Evolutionary conservation across 1,140 invertebrate genomes (phyloP), one percentile per base, ranked within the genome.

Genomic region (Apis cerana): DNA sequence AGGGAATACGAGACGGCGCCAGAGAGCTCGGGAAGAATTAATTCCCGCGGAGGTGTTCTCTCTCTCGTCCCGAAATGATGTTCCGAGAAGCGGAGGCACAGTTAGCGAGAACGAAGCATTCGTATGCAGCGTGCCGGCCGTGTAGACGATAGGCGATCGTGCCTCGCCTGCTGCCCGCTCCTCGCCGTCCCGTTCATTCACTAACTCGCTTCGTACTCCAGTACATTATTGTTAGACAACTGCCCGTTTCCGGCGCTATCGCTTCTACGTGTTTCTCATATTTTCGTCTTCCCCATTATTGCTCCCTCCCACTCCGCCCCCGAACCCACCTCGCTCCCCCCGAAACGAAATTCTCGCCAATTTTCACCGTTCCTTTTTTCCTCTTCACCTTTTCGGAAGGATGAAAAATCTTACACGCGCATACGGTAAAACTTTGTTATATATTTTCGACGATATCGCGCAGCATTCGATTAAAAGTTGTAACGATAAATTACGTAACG

Each of bases 221-320:
- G 89, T 91, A 92, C 90, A 92, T 92, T 93, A 93, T 93, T 93
- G 92, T 93, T 90, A 90, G 90, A 92, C 91, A 93, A 92, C 91
- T 92, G 90, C 86, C 87, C 91, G 88, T 90, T 93, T 93, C 92
- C 92, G 92, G 92, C 89, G 88, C 91, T 92, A 92, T 91, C 90
- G 86, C 88, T 84, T 90, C 89, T 91, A 92, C 91, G 91, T 92
- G 90, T 91, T 91, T 91, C 86, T 90, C 91, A 92, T 92, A 93
- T 91, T 91, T 93, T 92, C 87, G 69, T 61, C 58, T 70, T 27
- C 56, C 43, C 68, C 75, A 79, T 77, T 85, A 83, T 67, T 43
- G 0, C 33, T 43, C 33, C 33, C 33, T 43, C 33, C 62, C n/a
- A 13, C 50, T 13, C 54, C 52, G 17, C 56, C 59, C 15, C n/a